phyloP scores from a whole-genome alignment of 2,797 vertebrate species.

The Poeciliopsis presidionis region DNA sequence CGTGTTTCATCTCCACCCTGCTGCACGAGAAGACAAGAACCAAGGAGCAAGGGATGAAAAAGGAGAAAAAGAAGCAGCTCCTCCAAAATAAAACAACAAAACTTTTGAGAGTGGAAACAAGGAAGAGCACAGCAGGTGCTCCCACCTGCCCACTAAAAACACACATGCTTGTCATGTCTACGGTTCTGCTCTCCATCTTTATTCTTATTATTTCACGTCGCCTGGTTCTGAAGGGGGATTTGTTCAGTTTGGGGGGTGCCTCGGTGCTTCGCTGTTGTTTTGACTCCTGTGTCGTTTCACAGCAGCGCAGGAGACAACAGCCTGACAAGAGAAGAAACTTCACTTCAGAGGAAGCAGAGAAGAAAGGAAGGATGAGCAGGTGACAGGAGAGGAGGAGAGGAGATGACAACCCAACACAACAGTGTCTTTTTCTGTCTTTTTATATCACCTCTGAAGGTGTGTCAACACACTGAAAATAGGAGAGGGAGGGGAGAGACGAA shows the following conservation, averaged over 20 bases:
- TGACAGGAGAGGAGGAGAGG: slow-evolving; percentile 36
- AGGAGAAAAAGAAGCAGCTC: slow-evolving; percentile 27
- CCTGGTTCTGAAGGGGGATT: slow-evolving; percentile 58
- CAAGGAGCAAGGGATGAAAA: slow-evolving; percentile 38
- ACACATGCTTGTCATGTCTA: slow-evolving; percentile 27
- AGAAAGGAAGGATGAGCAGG: slow-evolving; percentile 23
- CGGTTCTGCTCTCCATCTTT: slow-evolving; percentile 21
- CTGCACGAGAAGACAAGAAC: slow-evolving; percentile 29
- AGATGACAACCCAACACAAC: slow-evolving; percentile 40
- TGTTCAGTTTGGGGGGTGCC: slow-evolving; percentile 65
- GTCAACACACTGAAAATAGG: slow-evolving; percentile 43
- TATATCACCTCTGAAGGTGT: slow-evolving; percentile 61
- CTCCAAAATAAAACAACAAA: slow-evolving; percentile 64
- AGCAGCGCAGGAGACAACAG: slow-evolving; percentile 62
- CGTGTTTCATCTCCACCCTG: slow-evolving; percentile 31
- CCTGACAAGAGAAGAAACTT: slow-evolving; percentile 62
- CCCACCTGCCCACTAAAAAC: slow-evolving; percentile 44
- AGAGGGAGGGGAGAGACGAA: slow-evolving; percentile 5
- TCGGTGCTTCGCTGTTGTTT: slow-evolving; percentile 58
- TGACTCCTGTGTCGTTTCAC: slow-evolving; percentile 54
- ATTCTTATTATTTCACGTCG: slow-evolving; percentile 28
- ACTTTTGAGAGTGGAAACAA: slow-evolving; percentile 67
- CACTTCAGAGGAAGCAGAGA: slow-evolving; percentile 62
- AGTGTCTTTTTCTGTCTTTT: slow-evolving; percentile 61
- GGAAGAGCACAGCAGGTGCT: slow-evolving; percentile 34